phyloP scores from a whole-genome alignment of 1,140 invertebrate genomes.

The Homarus americanus region DNA sequence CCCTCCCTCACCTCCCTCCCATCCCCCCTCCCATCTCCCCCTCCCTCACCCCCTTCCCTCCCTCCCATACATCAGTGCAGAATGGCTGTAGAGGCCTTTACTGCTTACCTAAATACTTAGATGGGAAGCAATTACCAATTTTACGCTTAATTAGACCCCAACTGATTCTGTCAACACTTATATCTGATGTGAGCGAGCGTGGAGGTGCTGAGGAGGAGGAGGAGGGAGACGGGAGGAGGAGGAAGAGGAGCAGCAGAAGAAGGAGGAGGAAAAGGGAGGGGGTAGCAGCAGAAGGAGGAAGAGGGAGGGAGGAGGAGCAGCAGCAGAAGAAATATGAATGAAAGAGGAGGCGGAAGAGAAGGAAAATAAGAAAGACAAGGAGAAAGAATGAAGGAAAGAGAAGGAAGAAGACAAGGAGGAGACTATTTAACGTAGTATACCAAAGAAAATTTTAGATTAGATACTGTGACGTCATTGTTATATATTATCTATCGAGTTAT shows the following conservation, averaged over 20 bases:
- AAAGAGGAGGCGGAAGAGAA: slow-evolving; percentile 19
- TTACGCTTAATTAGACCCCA: slow-evolving; percentile 20
- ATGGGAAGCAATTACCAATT: slow-evolving; percentile 40
- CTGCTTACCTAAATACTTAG: slow-evolving; percentile 19
- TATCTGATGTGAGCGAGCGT: neutral
- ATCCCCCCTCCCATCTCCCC: no score
- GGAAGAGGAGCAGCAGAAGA: neutral
- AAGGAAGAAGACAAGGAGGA: neutral
- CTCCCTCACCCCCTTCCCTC: no score
- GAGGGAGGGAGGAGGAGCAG: slow-evolving; percentile 29
- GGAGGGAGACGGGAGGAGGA: neutral
- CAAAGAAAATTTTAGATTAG: no score
- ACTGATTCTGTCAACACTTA: slow-evolving; percentile 33
- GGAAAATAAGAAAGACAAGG: neutral
- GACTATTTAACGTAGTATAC: no score
- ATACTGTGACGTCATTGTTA: no score
- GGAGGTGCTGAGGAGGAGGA: neutral
- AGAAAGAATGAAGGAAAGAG: neutral
- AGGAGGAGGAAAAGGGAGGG: neutral
- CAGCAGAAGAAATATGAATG: slow-evolving; percentile 12
- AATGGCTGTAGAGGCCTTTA: slow-evolving; percentile 16
- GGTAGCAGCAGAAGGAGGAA: slow-evolving; percentile 10
- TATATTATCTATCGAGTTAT: no score
- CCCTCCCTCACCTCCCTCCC: no score
- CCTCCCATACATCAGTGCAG: neutral